Evolutionary conservation across 2,113 vertebrate species (phyloP).

Genomic region (Periophthalmodon schlosseri): DNA sequence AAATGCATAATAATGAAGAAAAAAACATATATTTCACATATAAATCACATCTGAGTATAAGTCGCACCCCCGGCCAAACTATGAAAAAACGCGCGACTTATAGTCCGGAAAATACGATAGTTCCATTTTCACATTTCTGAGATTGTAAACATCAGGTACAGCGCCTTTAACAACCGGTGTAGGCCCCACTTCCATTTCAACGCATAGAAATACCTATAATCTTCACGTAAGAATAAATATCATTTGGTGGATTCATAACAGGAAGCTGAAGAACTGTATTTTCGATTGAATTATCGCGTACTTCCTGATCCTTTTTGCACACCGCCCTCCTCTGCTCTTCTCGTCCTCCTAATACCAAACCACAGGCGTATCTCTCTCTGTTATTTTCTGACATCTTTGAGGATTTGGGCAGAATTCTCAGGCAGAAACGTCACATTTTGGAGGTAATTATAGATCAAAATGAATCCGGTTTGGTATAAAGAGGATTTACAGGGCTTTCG

Average conservation of each 20-base stretch:
- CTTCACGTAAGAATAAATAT: not conserved
- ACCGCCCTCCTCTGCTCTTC: not conserved
- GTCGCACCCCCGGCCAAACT: too few species aligned
- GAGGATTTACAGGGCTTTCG: constrained; percentile 46
- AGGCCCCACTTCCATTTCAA: not conserved
- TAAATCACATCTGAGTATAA: too few species aligned
- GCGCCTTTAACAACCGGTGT: not conserved
- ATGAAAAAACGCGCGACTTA: too few species aligned
- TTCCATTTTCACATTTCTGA: too few species aligned
- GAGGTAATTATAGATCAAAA: constrained; percentile 38
- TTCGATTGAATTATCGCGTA: not conserved
- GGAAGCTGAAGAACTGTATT: constrained; percentile 4
- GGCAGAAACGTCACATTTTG: constrained; percentile 3
- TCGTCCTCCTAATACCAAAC: not conserved
- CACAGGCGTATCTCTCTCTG: not conserved
- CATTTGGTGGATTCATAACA: not conserved
- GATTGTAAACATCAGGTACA: too few species aligned
- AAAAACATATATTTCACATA: too few species aligned
- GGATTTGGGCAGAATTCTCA: constrained; percentile 24
- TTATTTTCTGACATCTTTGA: not conserved
- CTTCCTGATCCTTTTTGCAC: not conserved
- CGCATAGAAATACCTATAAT: not conserved
- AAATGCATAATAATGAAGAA: too few species aligned
- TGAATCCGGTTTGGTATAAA: constrained; percentile 16
- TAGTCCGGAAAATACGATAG: too few species aligned